Base-by-base conservation (phyloP, 2,888 invertebrate genomes). In the Machimus atricapillus region DNA sequence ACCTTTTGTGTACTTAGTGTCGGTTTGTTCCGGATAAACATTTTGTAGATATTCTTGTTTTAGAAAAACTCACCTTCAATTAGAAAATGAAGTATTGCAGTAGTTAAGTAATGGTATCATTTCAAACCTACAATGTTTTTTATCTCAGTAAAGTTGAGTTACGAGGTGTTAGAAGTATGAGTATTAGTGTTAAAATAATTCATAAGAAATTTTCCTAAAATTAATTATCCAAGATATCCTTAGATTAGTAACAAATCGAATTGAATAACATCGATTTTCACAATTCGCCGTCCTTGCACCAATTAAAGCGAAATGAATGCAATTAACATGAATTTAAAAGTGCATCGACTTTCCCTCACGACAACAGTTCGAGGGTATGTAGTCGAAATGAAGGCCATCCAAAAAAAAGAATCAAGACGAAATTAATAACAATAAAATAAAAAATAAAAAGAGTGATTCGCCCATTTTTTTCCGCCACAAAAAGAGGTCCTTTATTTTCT, bases 301-400 rank as follows among this genome's bases (percentile, higher is more conserved):
- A 7, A 27, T 81, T 81, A 81, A 81, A 81, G 46, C 19, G 12
- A 46, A 46, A 40, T 81, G 52, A 81, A 81, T 56, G 52, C 52
- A 81, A 78, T 81, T 81, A 81, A 81, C 16, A 56, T 81, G 81
- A 81, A 81, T 81, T 81, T 81, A 81, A 81, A 81, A 81, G 81
- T 81, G 81, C 81, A 81, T 81, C 81, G 81, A 81, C 81, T 81
- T 81, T 81, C 81, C 23, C 46, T 78, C 14, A 40, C 77, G 43
- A 12, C 43, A 3, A 43, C 43, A 14, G 43, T 34, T 34, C 43
- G 40, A 77, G 77, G 74, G 8, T 31, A 34, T 37, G 76, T 37
- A 16, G 23, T 56, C 76, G n/a, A 40, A 76, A 52, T 81, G 52
- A 81, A 81, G 52, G 56, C 81, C 81, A 81, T 27, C 46, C 19